Evolutionary conservation across 2,797 vertebrate genomes (phyloP), one percentile per base, ranked within the genome.

Genomic region (Rhynchonycteris naso): DNA sequence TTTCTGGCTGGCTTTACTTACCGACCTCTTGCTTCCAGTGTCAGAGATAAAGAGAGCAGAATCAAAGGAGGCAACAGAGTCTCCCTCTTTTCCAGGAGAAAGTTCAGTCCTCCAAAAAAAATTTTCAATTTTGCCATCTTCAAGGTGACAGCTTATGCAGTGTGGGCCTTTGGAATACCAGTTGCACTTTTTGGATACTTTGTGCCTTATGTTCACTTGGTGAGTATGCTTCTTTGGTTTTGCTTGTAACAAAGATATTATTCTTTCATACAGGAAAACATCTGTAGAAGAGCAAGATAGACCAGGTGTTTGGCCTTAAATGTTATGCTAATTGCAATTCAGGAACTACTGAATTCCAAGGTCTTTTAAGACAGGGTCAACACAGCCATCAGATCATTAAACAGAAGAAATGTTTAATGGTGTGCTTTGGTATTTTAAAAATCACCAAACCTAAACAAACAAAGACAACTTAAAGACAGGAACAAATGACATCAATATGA

Each of bases 131-230:
- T 99, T 96, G 98, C 99, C 0, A 98, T 99, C 98, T 99, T 99
- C 99, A 99, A 97, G 98, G 98, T 99, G 95, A 94, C 97, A 83
- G 99, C 99, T 74, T 99, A 99, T 93, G 98, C 99, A 24, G 99
- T 99, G 92, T 99, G 99, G 99, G 99, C 99, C 18, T 98, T 99
- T 5, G 99, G 99, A 14, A 99, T 99, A 88, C 99, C 99, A 0
- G 98, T 99, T 7, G 99, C 99, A 0, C 99, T 99, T 50, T 99
- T 99, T 56, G 99, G 99, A 85, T 99, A 99, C 97, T 99, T 99
- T 91, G 99, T 99, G 98, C 99, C 99, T 97, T 99, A 99, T 1
- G 99, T 99, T 97, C 99, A 99, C 97, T 98, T 99, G 99, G 99
- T 99, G 97, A 99, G 99, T 98, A 38, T 54, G 22, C 0, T 0